Percentiles rank a stretch among this genome's conserved stretches.
These are phyloP conservation scores for Hipposideros armiger DNA, from an alignment of 2,113 vertebrate species.

Conservation along the genomic window DNA sequence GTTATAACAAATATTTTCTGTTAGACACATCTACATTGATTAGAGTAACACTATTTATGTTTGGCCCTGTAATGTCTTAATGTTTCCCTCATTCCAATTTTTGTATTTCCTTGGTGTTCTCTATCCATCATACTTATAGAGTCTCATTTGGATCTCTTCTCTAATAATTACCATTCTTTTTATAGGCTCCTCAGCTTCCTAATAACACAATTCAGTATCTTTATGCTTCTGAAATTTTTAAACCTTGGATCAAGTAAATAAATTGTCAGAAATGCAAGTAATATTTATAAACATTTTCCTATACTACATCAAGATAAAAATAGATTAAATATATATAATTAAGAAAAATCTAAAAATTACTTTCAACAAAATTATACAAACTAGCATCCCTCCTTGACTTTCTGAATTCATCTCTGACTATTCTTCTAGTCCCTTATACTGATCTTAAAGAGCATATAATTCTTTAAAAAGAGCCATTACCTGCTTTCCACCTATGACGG, in stretches of 20 bases:
- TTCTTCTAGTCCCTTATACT: constrained; percentile 24
- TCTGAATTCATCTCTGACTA: not conserved
- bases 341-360: not conserved
- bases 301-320: not conserved
- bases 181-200: not conserved
- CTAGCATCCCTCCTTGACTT: not conserved
- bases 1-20: not conserved
- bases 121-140: not conserved
- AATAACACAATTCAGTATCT: not conserved
- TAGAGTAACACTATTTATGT: not conserved
- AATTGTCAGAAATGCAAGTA: not conserved
- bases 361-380: not conserved
- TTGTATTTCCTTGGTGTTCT: not conserved
- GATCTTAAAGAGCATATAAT: not conserved
- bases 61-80: not conserved
- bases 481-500: not conserved
- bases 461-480: not conserved
- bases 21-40: not conserved
- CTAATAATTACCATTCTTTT: not conserved
- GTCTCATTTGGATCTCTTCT: not conserved
- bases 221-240: not conserved
- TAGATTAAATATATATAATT: not conserved
- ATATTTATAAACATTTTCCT: not conserved
- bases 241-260: not conserved
- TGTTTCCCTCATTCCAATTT: not conserved